Base-by-base conservation (phyloP, 1,140 invertebrate genomes). In the Scaptomyza hsui region DNA sequence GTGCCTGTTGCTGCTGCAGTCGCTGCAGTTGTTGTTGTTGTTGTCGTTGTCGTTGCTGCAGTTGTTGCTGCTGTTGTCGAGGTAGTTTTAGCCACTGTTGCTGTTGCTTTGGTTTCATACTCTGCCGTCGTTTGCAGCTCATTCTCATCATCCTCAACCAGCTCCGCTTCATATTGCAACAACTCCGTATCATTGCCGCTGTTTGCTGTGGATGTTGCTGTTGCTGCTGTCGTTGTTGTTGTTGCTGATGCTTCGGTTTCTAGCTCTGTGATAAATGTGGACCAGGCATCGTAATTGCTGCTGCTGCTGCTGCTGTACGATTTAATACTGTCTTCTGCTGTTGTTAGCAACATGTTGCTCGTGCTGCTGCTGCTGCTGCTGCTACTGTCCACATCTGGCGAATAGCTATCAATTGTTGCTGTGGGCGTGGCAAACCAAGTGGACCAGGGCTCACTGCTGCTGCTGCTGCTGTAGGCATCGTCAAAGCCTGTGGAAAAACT, bases 61-160 rank as follows among this genome's bases (percentile, higher is more conserved):
- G 61, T 37, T 48, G 42, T 12, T 52, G 64, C 24, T 51, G 55
- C 44, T 19, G 51, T 48, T 72, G 56, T 49, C 53, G 76, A 61
- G 52, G 72, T 75, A 57, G 60, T 74, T 77, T 62, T 26, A 39
- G 35, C 44, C 47, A 60, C 67, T 59, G 26, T 32, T 70, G 47
- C 45, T 71, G 74, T 86, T 86, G 70, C 81, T 88, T 86, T 86
- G 82, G 82, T 86, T 81, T 86, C 78, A 42, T 77, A 72, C 44
- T 35, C 63, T n/a, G 64, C 51, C 13, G 70, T 73, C 10, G 76
- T 59, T 49, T 52, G 64, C 16, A 61, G 53, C 56, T 65, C 29
- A 24, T 78, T 75, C 15, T 59, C 56, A 51, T 56, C 15, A n/a
- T 76, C 63, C 13, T 85, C 80, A 48, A 76, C 45, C 56, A 85